Evolutionary conservation across 2,888 invertebrate genomes (phyloP).

Genomic region (Formica aserva): DNA sequence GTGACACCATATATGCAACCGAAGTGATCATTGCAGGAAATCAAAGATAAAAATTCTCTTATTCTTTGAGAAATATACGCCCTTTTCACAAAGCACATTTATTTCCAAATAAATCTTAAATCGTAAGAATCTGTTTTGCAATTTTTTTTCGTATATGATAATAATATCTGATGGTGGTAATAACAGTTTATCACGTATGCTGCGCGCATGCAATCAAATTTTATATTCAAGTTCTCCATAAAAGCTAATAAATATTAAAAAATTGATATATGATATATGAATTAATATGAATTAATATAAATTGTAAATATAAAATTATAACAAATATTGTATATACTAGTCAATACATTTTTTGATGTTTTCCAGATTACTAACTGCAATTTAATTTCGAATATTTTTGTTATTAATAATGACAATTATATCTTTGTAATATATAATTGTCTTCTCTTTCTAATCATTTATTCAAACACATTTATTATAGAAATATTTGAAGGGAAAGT

Average conservation of each 20-base stretch:
- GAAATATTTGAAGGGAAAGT: background rate
- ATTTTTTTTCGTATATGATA: background rate
- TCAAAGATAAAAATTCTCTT: background rate
- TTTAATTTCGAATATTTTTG: background rate
- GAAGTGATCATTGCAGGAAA: background rate
- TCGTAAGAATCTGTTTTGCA: too few relatives aligned
- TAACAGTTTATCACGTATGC: slow-evolving; percentile 14
- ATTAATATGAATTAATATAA: slow-evolving; percentile 25
- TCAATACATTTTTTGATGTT: background rate
- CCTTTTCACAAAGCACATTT: background rate
- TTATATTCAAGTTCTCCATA: background rate
- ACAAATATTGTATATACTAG: background rate
- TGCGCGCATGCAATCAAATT: background rate
- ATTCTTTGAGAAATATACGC: slow-evolving; percentile 2
- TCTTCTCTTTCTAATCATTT: background rate
- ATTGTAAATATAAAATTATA: slow-evolving; percentile 15
- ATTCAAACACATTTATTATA: background rate
- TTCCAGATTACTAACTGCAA: background rate
- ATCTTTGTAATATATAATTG: background rate
- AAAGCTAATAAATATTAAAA: slow-evolving; percentile 5
- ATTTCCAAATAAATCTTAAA: background rate
- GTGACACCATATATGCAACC: slow-evolving; percentile 19
- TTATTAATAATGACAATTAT: background rate
- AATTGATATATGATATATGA: background rate
- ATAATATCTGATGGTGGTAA: background rate